Percentiles rank a stretch among this genome's conserved stretches.
Evolutionary conservation across 1,140 invertebrate genomes (phyloP).

Genomic region (Lycorma delicatula): DNA sequence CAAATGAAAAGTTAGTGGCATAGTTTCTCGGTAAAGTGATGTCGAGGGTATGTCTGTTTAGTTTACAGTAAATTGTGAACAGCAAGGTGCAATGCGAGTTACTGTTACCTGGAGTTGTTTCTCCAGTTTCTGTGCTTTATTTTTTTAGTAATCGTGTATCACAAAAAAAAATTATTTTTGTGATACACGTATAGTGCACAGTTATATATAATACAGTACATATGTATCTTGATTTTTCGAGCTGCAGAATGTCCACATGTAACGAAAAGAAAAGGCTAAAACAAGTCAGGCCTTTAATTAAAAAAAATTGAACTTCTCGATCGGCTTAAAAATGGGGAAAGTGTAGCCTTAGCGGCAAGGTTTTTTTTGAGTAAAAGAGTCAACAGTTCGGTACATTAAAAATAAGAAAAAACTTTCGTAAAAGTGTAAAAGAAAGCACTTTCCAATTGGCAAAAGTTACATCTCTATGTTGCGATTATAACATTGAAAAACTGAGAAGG

Average conservation of each 20-base stretch:
- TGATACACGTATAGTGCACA: too few relatives aligned
- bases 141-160: too few relatives aligned
- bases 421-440: not conserved
- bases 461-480: not conserved
- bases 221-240: not conserved
- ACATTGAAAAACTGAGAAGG: not conserved
- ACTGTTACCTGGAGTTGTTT: not conserved
- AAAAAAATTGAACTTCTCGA: not conserved
- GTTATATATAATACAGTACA: not conserved
- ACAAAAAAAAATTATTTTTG: not conserved
- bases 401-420: not conserved
- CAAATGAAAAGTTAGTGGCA: too few relatives aligned
- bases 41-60: too few relatives aligned
- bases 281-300: not conserved
- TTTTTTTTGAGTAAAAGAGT: not conserved
- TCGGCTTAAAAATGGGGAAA: not conserved
- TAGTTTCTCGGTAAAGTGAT: too few relatives aligned
- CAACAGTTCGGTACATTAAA: not conserved
- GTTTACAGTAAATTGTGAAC: too few relatives aligned
- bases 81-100: not conserved
- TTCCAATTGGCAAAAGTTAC: not conserved
- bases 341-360: not conserved
- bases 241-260: not conserved
- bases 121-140: too few relatives aligned
- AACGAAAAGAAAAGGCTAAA: not conserved